Percentiles rank a stretch among this genome's conserved stretches.
These are phyloP conservation scores for Chamaea fasciata DNA, from an alignment of 2,113 vertebrate genomes.

Conservation along the genomic window DNA sequence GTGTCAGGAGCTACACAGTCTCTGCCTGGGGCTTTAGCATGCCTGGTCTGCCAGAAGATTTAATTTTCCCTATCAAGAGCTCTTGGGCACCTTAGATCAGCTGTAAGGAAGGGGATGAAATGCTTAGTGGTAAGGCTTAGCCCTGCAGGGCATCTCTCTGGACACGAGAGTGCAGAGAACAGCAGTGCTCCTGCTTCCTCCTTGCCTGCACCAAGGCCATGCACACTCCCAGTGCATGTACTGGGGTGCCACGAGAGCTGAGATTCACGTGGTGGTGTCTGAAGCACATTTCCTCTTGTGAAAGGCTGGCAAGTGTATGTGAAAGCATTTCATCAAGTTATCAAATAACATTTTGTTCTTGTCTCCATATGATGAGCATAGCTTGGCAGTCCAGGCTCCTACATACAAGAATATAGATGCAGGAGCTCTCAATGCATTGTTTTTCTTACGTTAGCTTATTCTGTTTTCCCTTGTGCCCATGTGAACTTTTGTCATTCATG, in stretches of 20 bases:
- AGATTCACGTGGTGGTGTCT: background rate
- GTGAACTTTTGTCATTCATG: background rate
- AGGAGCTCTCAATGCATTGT: background rate
- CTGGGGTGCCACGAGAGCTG: background rate
- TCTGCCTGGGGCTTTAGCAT: background rate
- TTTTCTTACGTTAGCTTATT: background rate
- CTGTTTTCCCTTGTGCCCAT: background rate
- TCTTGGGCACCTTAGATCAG: background rate
- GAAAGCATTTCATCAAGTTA: background rate
- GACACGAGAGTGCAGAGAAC: background rate
- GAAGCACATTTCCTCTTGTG: background rate
- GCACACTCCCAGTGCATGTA: rapidly evolving
- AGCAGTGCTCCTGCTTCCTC: background rate
- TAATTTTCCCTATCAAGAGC: background rate
- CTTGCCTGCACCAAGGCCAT: background rate
- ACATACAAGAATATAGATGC: background rate
- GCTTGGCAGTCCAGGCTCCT: background rate
- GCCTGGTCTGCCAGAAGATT: background rate
- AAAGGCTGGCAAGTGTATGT: background rate
- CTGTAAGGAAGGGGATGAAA: background rate
- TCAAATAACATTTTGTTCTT: background rate
- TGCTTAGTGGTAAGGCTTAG: background rate
- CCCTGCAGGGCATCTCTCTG: background rate
- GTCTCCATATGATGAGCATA: background rate
- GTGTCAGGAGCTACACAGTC: background rate